These are phyloP conservation scores for Mimumesa dahlbomi DNA, from an alignment of 2,888 invertebrate species.

Conservation along the genomic window DNA sequence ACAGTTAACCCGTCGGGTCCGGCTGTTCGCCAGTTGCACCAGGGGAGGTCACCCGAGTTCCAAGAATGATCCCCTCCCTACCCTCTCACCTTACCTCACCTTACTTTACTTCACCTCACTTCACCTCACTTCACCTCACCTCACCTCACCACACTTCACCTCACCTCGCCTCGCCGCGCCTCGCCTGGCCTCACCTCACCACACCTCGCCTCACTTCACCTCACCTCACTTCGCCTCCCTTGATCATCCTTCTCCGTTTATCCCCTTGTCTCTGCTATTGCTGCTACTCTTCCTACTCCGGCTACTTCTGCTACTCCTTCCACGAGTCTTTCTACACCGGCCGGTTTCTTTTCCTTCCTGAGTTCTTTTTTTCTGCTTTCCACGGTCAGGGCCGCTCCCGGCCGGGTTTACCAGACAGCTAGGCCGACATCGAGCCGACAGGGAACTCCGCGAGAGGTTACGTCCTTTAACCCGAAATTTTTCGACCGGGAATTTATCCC, in stretches of 20 bases:
- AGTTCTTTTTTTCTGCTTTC: constrained; percentile 55
- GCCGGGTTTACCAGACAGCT: constrained; percentile 30
- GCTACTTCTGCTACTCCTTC: constrained; percentile 9
- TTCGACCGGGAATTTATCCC: too few species aligned
- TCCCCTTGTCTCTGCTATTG: not conserved
- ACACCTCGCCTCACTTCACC: constrained; percentile 33
- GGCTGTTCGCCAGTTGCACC: constrained; percentile 66
- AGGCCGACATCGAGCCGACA: constrained; percentile 23
- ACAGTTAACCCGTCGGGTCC: constrained; percentile 74
- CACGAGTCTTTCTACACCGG: constrained; percentile 12
- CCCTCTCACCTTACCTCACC: constrained; percentile 24
- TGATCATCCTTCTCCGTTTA: not conserved
- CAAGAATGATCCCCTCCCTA: constrained; percentile 64
- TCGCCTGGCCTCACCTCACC: constrained; percentile 28
- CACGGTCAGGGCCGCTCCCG: constrained; percentile 53
- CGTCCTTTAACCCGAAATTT: too few species aligned
- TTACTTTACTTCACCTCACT: constrained; percentile 38
- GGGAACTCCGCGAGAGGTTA: not conserved
- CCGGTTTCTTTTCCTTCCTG: constrained; percentile 49
- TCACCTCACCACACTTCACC: not conserved
- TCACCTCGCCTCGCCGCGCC: not conserved
- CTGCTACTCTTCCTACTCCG: constrained; percentile 12
- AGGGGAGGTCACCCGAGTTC: constrained; percentile 74
- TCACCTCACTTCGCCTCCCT: constrained; percentile 12
- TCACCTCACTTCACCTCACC: constrained; percentile 14